Evolutionary conservation across 2,797 vertebrate genomes (phyloP).

Genomic region (Anisognathus igniventris): DNA sequence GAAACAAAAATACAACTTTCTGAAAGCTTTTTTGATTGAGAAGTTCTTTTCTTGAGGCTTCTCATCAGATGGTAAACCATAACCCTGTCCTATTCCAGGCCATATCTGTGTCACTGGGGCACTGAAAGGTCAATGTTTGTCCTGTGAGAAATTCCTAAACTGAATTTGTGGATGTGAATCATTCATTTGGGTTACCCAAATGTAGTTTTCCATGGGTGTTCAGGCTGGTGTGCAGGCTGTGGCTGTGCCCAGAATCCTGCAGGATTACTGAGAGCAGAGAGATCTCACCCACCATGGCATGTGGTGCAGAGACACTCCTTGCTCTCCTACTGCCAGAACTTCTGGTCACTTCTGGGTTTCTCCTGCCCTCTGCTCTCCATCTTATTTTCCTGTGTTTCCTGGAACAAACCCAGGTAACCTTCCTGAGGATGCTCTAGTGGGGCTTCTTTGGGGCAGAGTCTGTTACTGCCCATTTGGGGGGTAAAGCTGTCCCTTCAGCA

Average conservation of each 20-base stretch:
- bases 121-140: rapidly evolving
- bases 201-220: rapidly evolving
- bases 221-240: neutral
- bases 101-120: neutral
- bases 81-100: neutral
- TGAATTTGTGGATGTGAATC: neutral
- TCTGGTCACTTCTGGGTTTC: neutral
- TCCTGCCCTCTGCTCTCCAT: neutral
- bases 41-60: neutral
- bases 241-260: neutral
- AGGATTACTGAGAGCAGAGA: neutral
- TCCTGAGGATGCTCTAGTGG: neutral
- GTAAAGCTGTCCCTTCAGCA: neutral
- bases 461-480: neutral
- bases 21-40: neutral
- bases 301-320: rapidly evolving
- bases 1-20: neutral
- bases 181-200: neutral
- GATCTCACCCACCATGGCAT: rapidly evolving
- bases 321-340: neutral
- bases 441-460: neutral
- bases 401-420: rapidly evolving
- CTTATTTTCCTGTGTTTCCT: neutral
- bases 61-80: neutral
- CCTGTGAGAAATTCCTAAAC: neutral